A percentile compares a stretch with the other conserved stretches of the same genome.
phyloP scores from a whole-genome alignment of 2,113 vertebrate genomes.

The Laterallus jamaicensis region DNA sequence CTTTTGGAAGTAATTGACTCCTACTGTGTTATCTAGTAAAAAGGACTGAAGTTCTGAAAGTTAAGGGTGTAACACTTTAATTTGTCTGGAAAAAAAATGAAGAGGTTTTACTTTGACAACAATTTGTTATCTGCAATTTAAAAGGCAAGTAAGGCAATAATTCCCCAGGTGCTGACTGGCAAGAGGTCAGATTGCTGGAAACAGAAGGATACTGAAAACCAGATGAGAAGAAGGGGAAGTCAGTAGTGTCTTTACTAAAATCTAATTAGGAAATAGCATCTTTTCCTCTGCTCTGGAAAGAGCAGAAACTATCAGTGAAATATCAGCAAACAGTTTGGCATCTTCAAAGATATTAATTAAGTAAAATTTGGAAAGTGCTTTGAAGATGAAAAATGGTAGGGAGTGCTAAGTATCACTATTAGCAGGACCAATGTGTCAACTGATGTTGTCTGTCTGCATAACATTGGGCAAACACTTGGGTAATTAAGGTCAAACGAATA shows the following conservation, averaged over 20 bases:
- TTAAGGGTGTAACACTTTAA: background rate
- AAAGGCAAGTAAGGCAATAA: constrained; percentile 66
- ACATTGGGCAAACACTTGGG: constrained; percentile 61
- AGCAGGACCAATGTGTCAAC: constrained; percentile 49
- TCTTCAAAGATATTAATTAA: constrained; percentile 72
- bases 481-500: constrained; percentile 61
- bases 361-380: constrained; percentile 73
- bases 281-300: constrained; percentile 59
- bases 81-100: constrained; percentile 31
- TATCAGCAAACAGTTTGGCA: constrained; percentile 68
- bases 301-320: constrained; percentile 62
- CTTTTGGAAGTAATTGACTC: background rate
- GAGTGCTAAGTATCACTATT: constrained; percentile 68
- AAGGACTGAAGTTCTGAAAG: background rate
- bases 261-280: constrained; percentile 62
- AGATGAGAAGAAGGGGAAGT: constrained; percentile 50
- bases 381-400: constrained; percentile 66
- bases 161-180: constrained; percentile 53
- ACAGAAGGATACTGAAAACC: constrained; percentile 36
- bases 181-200: constrained; percentile 48
- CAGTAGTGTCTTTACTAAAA: constrained; percentile 17
- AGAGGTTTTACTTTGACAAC: constrained; percentile 53
- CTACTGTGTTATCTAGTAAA: background rate
- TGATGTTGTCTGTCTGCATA: constrained; percentile 66
- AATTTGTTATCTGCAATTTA: constrained; percentile 71